Base-by-base conservation (phyloP, 2,797 vertebrate genomes). In the Ispidina picta region DNA sequence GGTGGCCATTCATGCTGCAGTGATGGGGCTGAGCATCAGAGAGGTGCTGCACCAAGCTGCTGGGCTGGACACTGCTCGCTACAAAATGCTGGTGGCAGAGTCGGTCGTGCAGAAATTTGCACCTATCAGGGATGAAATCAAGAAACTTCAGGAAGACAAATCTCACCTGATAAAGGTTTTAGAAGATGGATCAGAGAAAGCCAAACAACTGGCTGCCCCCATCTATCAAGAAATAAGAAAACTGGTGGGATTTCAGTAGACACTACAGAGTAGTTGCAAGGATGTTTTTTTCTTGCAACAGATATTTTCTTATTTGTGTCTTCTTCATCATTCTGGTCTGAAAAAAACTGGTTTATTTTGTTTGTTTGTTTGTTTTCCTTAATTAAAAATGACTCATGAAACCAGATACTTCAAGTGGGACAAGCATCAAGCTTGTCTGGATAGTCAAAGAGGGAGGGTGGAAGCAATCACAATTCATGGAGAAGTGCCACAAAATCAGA, bases 81-180 rank as follows among this genome's bases (percentile, higher is more conserved):
- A 99, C 76, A 99, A 99, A 96, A 84, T 88, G 69, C 44, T 98
- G 9, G 99, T 99, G 17, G 97, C 98, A 0, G 98, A 99, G 17
- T 98, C 98, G 0, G 98, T 99, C 70, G 96, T 99, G 64, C 96
- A 98, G 85, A 98, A 98, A 89, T 96, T 99, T 78, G 95, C 97
- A 16, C 99, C 99, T 22, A 98, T 99, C 93, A 96, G 97, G 63
- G 95, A 90, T 48, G 98, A 99, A 94, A 97, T 99, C 55, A 87
- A 97, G 79, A 98, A 97, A 93, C 98, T 99, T 23, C 96, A 94
- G 97, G 91, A 80, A 12, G 98, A 99, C 66, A 92, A 26, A 35
- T 96, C 81, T 33, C 94, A 99, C 95, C 96, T 99, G 93, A 95
- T 98, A 82, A 97, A 83, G 9, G 91, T 99, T 94, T 97, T 99